phyloP scores from a whole-genome alignment of 2,797 vertebrate genomes.

The Helostoma temminkii region DNA sequence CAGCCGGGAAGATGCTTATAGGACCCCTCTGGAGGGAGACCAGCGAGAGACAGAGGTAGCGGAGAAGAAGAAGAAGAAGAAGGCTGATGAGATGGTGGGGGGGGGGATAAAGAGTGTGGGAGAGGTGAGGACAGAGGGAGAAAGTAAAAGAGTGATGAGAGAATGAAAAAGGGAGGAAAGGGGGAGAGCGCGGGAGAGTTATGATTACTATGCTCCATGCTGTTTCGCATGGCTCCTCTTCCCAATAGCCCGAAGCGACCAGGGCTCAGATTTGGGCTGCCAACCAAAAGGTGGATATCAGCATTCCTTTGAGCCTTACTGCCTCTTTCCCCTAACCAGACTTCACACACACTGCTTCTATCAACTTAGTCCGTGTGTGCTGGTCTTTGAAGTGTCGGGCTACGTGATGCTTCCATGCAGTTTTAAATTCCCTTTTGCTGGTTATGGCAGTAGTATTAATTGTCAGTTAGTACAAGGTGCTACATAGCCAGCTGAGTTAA shows the following conservation, averaged over 20 bases:
- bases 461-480: conserved; percentile 29
- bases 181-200: conserved; percentile 32
- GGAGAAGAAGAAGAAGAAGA: not conserved
- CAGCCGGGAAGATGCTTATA: conserved; percentile 15
- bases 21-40: conserved; percentile 3
- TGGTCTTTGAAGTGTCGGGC: conserved; percentile 64
- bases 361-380: conserved; percentile 49
- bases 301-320: conserved; percentile 70
- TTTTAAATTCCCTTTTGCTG: conserved; percentile 40
- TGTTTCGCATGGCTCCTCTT: conserved; percentile 67
- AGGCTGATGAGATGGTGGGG: not conserved
- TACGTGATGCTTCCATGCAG: conserved; percentile 44
- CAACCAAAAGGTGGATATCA: conserved; percentile 75
- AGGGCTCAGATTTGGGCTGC: conserved; percentile 64
- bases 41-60: not conserved
- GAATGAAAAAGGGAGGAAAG: conserved; percentile 30
- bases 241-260: conserved; percentile 64
- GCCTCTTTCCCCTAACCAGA: conserved; percentile 49
- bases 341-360: conserved; percentile 65
- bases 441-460: conserved; percentile 47
- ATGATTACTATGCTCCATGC: conserved; percentile 71
- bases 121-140: conserved; percentile 14
- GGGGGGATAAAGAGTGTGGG: conserved; percentile 13
- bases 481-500: conserved; percentile 13
- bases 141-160: conserved; percentile 15